Conservation (phyloP, 2,888 invertebrate genomes). For the Nebria brevicollis region DNA sequence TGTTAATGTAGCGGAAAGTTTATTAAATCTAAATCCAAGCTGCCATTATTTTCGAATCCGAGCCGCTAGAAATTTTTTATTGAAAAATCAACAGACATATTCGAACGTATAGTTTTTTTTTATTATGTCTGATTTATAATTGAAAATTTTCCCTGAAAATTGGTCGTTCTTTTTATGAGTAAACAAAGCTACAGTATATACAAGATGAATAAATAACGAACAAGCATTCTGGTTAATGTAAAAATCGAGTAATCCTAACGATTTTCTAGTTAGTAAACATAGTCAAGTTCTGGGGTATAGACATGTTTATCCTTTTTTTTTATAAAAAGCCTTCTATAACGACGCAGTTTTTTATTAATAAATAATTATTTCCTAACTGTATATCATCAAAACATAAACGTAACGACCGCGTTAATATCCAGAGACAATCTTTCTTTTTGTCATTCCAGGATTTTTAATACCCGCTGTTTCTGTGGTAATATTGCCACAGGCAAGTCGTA, state of each 20-base stretch:
- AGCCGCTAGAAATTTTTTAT: background rate
- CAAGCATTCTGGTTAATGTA: background rate
- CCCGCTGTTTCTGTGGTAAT: background rate
- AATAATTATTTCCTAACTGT: no score
- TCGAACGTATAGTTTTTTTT: background rate
- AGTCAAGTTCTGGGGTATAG: background rate
- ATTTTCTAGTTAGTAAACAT: background rate
- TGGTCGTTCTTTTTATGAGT: background rate
- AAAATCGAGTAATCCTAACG: background rate
- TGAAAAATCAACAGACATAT: background rate
- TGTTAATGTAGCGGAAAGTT: background rate
- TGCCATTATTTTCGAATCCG: background rate
- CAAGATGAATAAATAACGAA: background rate
- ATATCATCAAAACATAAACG: background rate
- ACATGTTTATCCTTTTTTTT: background rate
- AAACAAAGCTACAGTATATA: background rate
- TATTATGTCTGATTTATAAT: background rate
- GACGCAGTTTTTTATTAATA: background rate
- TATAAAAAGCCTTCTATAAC: background rate
- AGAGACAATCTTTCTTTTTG: background rate
- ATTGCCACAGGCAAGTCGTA: background rate
- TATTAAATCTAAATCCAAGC: background rate
- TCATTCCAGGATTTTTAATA: background rate
- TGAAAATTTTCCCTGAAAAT: background rate
- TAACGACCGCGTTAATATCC: background rate